A percentile compares a stretch with the other conserved stretches of the same genome.
Conservation (phyloP, 2,113 vertebrate species). For the Brachirus orientalis region DNA sequence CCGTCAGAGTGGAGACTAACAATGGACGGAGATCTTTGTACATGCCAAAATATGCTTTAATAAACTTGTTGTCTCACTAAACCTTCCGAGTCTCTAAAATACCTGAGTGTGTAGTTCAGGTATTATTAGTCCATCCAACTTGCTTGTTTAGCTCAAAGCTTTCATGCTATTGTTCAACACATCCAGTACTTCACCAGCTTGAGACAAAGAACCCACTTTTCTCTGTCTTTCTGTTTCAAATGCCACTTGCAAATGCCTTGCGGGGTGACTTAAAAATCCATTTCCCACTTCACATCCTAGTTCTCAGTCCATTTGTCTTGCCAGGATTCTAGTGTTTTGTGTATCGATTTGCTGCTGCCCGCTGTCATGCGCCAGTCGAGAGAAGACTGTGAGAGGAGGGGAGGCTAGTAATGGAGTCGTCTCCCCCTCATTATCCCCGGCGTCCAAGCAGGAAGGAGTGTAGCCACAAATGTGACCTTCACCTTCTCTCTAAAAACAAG, state of each 20-base stretch:
- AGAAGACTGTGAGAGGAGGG: constrained; percentile 57
- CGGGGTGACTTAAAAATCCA: constrained; percentile 74
- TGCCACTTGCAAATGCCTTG: constrained; percentile 67
- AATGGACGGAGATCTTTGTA: too few relatives aligned
- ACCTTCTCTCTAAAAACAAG: constrained; percentile 30
- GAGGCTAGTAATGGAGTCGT: constrained; percentile 57
- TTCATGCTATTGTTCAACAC: constrained; percentile 12
- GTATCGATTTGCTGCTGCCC: constrained; percentile 74
- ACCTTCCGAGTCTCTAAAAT: too few relatives aligned
- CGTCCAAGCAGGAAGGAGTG: constrained; percentile 13
- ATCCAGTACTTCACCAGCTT: constrained; percentile 8
- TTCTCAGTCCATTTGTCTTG: constrained; percentile 71
- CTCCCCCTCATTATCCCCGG: constrained; percentile 48
- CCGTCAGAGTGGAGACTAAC: too few relatives aligned
- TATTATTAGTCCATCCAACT: not conserved
- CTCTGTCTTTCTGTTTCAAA: constrained; percentile 59
- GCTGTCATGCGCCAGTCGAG: constrained; percentile 45
- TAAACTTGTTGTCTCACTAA: too few relatives aligned
- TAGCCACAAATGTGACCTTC: constrained; percentile 30
- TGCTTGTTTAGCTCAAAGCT: not conserved
- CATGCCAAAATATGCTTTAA: too few relatives aligned
- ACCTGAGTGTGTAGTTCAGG: too few relatives aligned
- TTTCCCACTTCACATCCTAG: constrained; percentile 70
- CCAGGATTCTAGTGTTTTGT: constrained; percentile 68
- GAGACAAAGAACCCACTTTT: constrained; percentile 25